A percentile compares a stretch with the other conserved stretches of the same genome.
Evolutionary conservation across 2,113 vertebrate species (phyloP).

Genomic region (Antennarius striatus): DNA sequence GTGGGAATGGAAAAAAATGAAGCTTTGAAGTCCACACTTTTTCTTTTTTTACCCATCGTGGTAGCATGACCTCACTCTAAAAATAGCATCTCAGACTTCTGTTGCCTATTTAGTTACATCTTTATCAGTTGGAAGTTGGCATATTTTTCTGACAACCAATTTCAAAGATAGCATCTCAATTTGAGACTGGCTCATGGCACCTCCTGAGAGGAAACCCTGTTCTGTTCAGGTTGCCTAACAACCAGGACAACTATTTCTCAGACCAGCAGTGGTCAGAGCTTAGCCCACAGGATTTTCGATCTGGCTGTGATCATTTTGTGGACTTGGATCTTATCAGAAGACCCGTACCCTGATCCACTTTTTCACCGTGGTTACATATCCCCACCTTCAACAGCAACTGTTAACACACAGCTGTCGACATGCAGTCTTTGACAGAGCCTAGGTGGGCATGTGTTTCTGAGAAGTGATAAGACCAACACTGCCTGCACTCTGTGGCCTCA

Average conservation of each 20-base stretch:
- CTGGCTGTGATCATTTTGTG: slow-evolving; percentile 24
- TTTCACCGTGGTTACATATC: slow-evolving; percentile 20
- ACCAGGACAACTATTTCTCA: slow-evolving; percentile 33
- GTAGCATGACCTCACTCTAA: slow-evolving; percentile 18
- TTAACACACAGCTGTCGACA: slow-evolving; percentile 45
- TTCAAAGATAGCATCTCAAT: slow-evolving; percentile 67
- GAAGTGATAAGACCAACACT: slow-evolving; percentile 56
- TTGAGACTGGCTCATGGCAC: slow-evolving; percentile 33
- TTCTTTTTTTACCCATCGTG: too few species aligned
- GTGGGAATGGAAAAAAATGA: too few species aligned
- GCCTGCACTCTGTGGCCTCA: slow-evolving; percentile 45
- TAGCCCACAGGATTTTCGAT: slow-evolving; percentile 1
- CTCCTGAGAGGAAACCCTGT: slow-evolving; percentile 23
- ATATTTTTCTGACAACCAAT: slow-evolving; percentile 61
- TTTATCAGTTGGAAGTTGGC: slow-evolving; percentile 49
- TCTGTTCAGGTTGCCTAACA: slow-evolving; percentile 26
- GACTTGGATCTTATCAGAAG: slow-evolving; percentile 35
- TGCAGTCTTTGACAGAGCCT: slow-evolving; percentile 22
- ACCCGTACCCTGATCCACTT: slow-evolving; percentile 16
- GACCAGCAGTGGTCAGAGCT: slow-evolving; percentile 17
- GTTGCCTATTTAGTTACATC: slow-evolving; percentile 33
- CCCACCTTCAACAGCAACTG: slow-evolving; percentile 25
- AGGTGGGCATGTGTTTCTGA: slow-evolving; percentile 27
- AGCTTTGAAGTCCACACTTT: too few species aligned
- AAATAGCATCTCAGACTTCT: slow-evolving; percentile 10